Evolutionary conservation across 1,140 invertebrate genomes (phyloP), one percentile per base, ranked within the genome.

Genomic region (Eupeodes corollae): DNA sequence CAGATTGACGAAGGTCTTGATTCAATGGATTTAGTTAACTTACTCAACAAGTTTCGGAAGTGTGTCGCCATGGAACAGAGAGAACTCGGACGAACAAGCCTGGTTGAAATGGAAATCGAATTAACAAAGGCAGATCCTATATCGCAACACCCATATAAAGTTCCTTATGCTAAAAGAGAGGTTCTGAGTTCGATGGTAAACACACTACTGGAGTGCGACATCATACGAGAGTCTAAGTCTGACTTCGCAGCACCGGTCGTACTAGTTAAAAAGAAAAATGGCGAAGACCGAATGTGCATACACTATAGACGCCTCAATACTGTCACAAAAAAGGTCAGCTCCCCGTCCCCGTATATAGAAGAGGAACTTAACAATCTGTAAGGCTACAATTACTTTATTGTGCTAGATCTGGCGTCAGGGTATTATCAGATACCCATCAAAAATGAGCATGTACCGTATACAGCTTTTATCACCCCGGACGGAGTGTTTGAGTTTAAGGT

Each of bases 311-410:
- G 39, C 33, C 33, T 70, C 8, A 71, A 69, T 45, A 44, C 50
- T 6, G 50, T 63, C 2, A 70, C 67, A 2, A 50, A 51, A 2
- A 42, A 50, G 11, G 63, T 67, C 37, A 21, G 26, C 9, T 79
- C 71, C 56, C 75, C 75, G 0, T 48, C 79, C 12, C 76, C 76
- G 2, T 53, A 64, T 6, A 72, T 79, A 6, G 67, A 72, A 26
- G 67, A 74, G 11, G 52, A 63, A 2, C 47, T 79, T 19, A 53
- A 70, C 42, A 26, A 40, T 3, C 51, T 75, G 10, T 59, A 57
- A 12, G 56, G 58, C 8, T 51, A 56, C 6, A 51, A 55, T 15
- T 72, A 56, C 26, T 73, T 75, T 49, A 59, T 59, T 3, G 43
- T 65, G 0, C 44, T 76, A 14, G 74, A 77, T 57, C 48, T 74